Evolutionary conservation across 1,140 invertebrate species (phyloP), one percentile per base, ranked within the genome.

Genomic region (Drosophila malerkotliana): DNA sequence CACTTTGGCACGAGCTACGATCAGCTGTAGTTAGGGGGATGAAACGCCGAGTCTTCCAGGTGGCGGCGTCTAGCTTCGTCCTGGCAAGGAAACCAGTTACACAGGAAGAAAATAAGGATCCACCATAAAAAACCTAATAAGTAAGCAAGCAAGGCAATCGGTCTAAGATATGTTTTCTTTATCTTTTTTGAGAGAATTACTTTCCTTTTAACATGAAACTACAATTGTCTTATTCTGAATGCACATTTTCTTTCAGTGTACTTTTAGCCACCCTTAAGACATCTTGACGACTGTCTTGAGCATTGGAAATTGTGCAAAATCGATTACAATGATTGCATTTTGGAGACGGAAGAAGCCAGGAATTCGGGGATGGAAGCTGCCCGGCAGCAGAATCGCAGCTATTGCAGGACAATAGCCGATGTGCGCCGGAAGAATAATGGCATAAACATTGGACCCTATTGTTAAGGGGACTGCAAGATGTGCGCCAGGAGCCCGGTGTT

Each of bases 221-320:
- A 5, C 5, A 28, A 7, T 0, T 28, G 9, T 32, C 3, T 9
- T 9, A 37, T n/a, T 10, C 10, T n/a, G 10, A 12, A 37, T 10
- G 3, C 10, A 3, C 0, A 21, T 4, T 62, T 67, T 34, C 24
- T 24, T 30, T 1, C n/a, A 64, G 60, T 67, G 56, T 10, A 54
- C 2, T 8, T 0, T 0, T 71, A 81, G 41, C 83, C 63, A 89
- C 83, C 83, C 83, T 61, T 88, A 79, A 77, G 51, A 73, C 32
- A 24, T 37, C 66, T 32, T 56, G 52, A 67, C 44, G 56, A 78
- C 48, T 69, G 82, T 87, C 83, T 88, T 83, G 75, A 77, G 79
- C 83, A 83, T 88, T 88, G 63, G 84, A 88, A 88, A 88, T 88
- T 88, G 84, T 88, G 83, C 83, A 88, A 88, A 88, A 88, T 88